Conservation (phyloP, 2,113 vertebrate genomes). For the Blennius ocellaris region DNA sequence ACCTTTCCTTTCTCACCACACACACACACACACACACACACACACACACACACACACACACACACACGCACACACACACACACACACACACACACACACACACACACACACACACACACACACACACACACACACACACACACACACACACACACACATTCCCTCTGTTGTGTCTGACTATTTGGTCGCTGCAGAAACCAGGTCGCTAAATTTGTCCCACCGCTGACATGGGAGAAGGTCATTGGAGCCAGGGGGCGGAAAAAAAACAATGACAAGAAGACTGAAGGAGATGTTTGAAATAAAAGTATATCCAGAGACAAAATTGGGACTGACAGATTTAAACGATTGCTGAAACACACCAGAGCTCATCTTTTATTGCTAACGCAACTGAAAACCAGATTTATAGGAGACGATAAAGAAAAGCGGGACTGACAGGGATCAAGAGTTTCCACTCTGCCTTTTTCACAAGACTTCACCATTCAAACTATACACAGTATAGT, state of each 20-base stretch:
- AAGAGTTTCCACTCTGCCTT: conserved; percentile 49
- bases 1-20: conserved; percentile 34
- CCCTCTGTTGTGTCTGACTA: conserved; percentile 75
- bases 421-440: conserved; percentile 29
- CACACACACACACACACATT: conserved; percentile 49
- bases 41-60: conserved; percentile 26
- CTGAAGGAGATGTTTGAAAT: conserved; percentile 27
- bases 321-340: conserved; percentile 10
- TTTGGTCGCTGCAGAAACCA: conserved; percentile 82
- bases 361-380: conserved; percentile 26
- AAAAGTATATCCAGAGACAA: background rate
- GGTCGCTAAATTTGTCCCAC: conserved; percentile 77
- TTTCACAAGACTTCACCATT: conserved; percentile 35
- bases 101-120: conserved; percentile 30
- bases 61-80: conserved; percentile 24
- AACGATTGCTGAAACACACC: background rate
- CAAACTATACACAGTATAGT: conserved; percentile 1
- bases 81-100: conserved; percentile 21
- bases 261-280: conserved; percentile 70
- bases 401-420: conserved; percentile 43
- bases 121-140: conserved; percentile 9
- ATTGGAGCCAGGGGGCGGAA: conserved; percentile 62
- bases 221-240: conserved; percentile 84
- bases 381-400: conserved; percentile 12
- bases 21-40: background rate